Base-by-base conservation (phyloP, 1,140 invertebrate species). In the Aphis gossypii region DNA sequence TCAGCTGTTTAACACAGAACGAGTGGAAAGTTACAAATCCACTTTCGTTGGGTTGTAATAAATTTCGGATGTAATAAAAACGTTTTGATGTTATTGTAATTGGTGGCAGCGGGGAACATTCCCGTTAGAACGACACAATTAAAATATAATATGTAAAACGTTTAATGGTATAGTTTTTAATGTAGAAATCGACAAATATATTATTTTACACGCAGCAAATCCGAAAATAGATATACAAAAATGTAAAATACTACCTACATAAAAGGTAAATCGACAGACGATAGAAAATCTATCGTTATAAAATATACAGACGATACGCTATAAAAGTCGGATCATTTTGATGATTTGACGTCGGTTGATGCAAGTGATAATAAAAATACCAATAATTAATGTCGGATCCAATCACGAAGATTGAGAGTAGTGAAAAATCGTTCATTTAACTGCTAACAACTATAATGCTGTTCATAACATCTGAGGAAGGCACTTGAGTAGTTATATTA, bases 21-120 rank as follows among this genome's bases (percentile, higher is more conserved):
- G 38, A 90, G 23, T 90, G 89, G 89, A 90, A 90, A 90, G 89
- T 68, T 90, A 90, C 54, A 68, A 68, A 68, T 68, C 54, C 56
- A 68, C 89, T 90, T 90, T 90, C 89, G 56, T 60, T 90, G 23
- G 6, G 23, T 60, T 20, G n/a, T 41, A 60, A 90, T 51, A 51
- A 51, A 51, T 90, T 90, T 90, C 35, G 51, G 38, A 90, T 25
- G 54, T 90, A 30, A 41, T 89, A 54, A 35, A 35, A 89, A 89
- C 35, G 87, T 25, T 38, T 54, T 54, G 44, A 87, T 48, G 6
- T 87, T 87, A 87, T 48, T n/a, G 46, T 18, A n/a, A 87, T 87
- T 87, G 44, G 30, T 30, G 20, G 35, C 20, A 21, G 18, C 21
- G 35, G n/a, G 41, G 9, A 84, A 84, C 23, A 84, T 84, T 41